Base-by-base conservation (phyloP, 37 sponge, comb jelly and placozoan genomes). In the Beroe ovata region DNA sequence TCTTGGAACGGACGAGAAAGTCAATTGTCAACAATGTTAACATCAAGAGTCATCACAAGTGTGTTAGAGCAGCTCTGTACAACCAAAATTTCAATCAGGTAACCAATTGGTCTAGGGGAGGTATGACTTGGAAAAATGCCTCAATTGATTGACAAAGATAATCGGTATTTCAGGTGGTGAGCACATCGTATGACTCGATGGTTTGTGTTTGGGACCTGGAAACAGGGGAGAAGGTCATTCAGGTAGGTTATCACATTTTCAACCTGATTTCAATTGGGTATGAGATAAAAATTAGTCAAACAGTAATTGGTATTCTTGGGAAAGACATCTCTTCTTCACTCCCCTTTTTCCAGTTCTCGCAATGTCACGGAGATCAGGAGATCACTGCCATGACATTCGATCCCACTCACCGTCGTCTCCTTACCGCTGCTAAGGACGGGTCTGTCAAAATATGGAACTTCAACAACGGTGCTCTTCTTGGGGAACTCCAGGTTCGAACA, bases 371-470 rank as follows among this genome's bases (percentile, higher is more conserved):
- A 3, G 89, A 93, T 30, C 89, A 88, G 18, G 97, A 94, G 92
- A 93, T 96, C 90, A 96, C 97, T 0, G 94, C 97, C 33, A 96
- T 96, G 97, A 81, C 93, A 0, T 94, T 96, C 88, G 97, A 94
- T 60, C 93, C 93, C 11, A 72, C 91, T 22, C 95, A 94, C 1
- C 60, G 97, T 33, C 84, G 94, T 28, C 93, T 96, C 33, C 58
- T 96, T 8, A 96, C 97, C 1, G 95, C 94, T 21, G 95, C 91
- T 0, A 90, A 92, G 26, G 95, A 96, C 89, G 97, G 97, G 28
- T 89, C 90, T 11, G 39, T 96, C n/a, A 96, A 96, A 89, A 90
- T 95, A 0, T 96, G 97, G 97, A 96, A 96, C 91, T 96, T 96
- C 60, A 96, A 95, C 64, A 95, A 96, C 89, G 97, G 97, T 69